Base-by-base conservation (phyloP, 2,888 invertebrate species). In the Oscheius myriophilus region DNA sequence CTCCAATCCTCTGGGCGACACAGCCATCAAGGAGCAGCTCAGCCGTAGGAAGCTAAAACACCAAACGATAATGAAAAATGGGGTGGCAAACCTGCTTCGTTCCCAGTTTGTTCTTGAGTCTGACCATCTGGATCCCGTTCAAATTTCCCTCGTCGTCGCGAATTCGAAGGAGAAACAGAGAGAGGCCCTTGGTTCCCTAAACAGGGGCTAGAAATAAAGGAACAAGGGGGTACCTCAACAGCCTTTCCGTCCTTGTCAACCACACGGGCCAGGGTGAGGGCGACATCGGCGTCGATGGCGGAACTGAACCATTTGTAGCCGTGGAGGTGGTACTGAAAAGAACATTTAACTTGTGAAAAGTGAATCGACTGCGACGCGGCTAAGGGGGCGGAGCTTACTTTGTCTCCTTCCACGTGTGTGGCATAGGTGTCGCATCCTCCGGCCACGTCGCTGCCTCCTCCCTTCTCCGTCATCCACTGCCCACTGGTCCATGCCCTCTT, bases 251-350 rank as follows among this genome's bases (percentile, higher is more conserved):
- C 79, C 18, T 79, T 72, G 73, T 88, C 87, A 2, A 87, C 86
- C n/a, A 88, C 84, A 57, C 90, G 83, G 2, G 90, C 90, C 69
- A 90, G 82, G 1, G 90, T 90, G 65, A 90, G 86, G 2, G 89
- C 86, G 83, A 90, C 89, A 79, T 90, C 89, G 4, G 90, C 87
- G 84, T 90, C 90, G 12, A 90, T 89, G 16, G 90, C 90, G 1
- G 90, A 90, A 45, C 89, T 89, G 84, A 90, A 90, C 90, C 90
- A 90, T 82, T 90, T 90, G 86, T 89, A 90, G 14, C 90, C 90
- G 83, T 89, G 87, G 6, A 90, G 86, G 23, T 79, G 86, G 79
- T 79, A 81, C 16, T 46, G 46, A 18, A 46, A 46, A 46, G n/a
- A 4, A 46, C 6, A 46, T 46, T 16, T 3, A 9, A 33, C 3